Base-by-base conservation (phyloP, 2,888 invertebrate genomes). In the Digitonthophagus gazella region DNA sequence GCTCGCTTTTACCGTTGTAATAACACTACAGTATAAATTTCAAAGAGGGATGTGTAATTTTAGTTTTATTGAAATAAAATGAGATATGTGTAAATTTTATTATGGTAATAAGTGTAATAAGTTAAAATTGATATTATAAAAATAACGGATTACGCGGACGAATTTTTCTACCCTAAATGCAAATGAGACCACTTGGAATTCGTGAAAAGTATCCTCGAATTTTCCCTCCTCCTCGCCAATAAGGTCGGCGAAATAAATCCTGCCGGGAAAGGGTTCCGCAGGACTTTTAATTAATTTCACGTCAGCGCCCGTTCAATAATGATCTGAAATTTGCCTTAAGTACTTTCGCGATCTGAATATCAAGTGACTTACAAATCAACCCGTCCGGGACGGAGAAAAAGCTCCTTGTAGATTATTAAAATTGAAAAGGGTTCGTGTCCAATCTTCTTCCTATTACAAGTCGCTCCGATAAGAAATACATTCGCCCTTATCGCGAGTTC, bases 231-330 rank as follows among this genome's bases (percentile, higher is more conserved):
- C 6, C 11, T 44, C 28, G 3, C 28, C 28, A 44, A 44, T 44
- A 44, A 44, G 28, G n/a, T n/a, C 57, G 61, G 18, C n/a, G 18
- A 61, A 61, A 61, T 61, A 61, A 61, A 61, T 61, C 20, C 61
- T 20, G 18, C 61, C 19, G n/a, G 16, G 61, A 61, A 61, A 61
- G 61, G 61, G 61, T 61, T 61, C 58, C 3, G 58, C 65, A 67
- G 64, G 73, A 73, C 74, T 76, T 78, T 77, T 78, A 78, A 79
- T 79, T 79, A 78, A 79, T 78, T 79, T 77, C 75, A 75, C 75
- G 76, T 77, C 77, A 76, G 74, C 76, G 72, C 74, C 74, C 75
- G 76, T 74, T 76, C 77, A 76, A 78, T 78, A 76, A 75, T 74
- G 75, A 72, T 74, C 61, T 4, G 73, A 75, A 72, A 75, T 76